These are phyloP conservation scores for Sebastes ruberrimus DNA, from an alignment of 2,797 vertebrate species.

Conservation along the genomic window DNA sequence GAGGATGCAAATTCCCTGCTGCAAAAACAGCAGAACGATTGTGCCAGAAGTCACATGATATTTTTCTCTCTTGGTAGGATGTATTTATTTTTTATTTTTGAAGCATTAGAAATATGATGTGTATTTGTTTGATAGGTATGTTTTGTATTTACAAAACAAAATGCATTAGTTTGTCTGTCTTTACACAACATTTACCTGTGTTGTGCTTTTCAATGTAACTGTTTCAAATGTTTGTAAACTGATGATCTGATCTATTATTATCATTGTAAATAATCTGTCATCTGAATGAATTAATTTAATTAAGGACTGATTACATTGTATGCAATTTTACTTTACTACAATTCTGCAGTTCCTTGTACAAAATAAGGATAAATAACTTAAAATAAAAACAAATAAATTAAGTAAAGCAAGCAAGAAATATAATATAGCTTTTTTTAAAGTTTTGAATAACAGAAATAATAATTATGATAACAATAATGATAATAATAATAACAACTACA, in stretches of 20 bases:
- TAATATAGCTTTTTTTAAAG: not conserved
- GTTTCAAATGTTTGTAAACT: not conserved
- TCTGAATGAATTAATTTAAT: not conserved
- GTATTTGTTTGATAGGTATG: too few relatives aligned
- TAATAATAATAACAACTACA: not conserved
- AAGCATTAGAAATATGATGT: too few relatives aligned
- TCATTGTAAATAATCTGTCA: not conserved
- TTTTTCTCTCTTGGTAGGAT: too few relatives aligned
- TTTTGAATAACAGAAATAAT: too few relatives aligned
- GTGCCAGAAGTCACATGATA: too few relatives aligned
- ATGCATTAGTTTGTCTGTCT: not conserved
- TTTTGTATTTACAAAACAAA: too few relatives aligned
- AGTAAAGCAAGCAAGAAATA: not conserved
- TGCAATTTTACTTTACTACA: not conserved
- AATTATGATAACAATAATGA: not conserved
- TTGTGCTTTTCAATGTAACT: not conserved
- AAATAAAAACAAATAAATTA: not conserved
- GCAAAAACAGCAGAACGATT: not conserved
- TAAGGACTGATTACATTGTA: not conserved
- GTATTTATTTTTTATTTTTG: accelerated
- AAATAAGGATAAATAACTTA: not conserved
- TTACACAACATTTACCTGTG: too few relatives aligned
- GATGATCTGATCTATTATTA: not conserved
- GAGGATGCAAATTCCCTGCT: not conserved
- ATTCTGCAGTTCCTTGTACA: not conserved